Percentiles rank a stretch among this genome's conserved stretches.
Conservation (phyloP, 2,888 invertebrate species). For the Aporophyla lueneburgensis region DNA sequence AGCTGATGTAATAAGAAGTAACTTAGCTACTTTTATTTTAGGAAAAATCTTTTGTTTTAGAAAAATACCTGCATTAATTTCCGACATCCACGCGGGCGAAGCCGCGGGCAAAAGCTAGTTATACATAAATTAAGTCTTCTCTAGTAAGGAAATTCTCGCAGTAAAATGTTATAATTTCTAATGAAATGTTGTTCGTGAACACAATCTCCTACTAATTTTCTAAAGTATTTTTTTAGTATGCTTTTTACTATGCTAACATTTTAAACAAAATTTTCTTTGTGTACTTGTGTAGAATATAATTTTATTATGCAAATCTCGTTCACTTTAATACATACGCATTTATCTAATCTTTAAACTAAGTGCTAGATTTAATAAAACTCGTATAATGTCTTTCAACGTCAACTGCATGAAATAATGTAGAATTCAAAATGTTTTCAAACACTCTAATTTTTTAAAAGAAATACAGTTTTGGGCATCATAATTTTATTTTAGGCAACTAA, state of each 20-base stretch:
- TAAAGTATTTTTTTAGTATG: not conserved
- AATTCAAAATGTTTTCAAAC: conserved; percentile 13
- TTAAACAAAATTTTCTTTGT: conserved; percentile 15
- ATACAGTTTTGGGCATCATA: not conserved
- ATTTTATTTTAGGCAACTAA: conserved; percentile 23
- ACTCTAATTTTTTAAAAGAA: conserved; percentile 22
- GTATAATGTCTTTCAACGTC: conserved; percentile 24
- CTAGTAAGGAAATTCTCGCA: too few relatives aligned
- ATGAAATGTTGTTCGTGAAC: not conserved
- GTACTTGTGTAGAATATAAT: conserved; percentile 22
- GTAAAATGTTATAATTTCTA: too few relatives aligned
- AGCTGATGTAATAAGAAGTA: too few relatives aligned
- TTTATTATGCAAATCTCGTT: conserved; percentile 41
- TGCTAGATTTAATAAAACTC: conserved; percentile 37
- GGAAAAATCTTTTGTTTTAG: too few relatives aligned
- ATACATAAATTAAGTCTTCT: too few relatives aligned
- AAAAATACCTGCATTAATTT: too few relatives aligned
- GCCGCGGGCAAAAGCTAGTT: too few relatives aligned
- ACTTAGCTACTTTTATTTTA: too few relatives aligned
- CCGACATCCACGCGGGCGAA: too few relatives aligned
- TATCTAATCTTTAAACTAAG: conserved; percentile 37
- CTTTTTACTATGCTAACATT: not conserved
- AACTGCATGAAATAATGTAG: conserved; percentile 18
- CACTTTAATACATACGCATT: conserved; percentile 34
- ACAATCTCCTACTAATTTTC: not conserved